These are phyloP conservation scores for Hydropsyche betteni DNA, from an alignment of 2,888 invertebrate genomes.

Conservation along the genomic window DNA sequence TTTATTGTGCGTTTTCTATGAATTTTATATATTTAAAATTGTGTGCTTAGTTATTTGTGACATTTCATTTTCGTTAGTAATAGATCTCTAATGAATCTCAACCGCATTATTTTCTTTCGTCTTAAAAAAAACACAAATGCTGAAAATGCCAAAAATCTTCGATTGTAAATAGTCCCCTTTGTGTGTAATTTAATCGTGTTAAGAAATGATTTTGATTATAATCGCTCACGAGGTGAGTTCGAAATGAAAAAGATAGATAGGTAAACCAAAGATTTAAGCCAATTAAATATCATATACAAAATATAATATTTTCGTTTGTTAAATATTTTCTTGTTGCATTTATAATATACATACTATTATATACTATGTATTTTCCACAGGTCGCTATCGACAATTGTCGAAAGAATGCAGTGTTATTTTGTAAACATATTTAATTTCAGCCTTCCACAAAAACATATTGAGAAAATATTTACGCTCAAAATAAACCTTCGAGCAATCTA, in stretches of 20 bases:
- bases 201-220: too few relatives aligned
- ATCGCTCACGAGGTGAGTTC: background rate
- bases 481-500: slow-evolving; percentile 18
- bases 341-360: too few relatives aligned
- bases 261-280: too few relatives aligned
- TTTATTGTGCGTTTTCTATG: slow-evolving; percentile 5
- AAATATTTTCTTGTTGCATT: too few relatives aligned
- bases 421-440: slow-evolving; percentile 3
- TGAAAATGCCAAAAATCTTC: slow-evolving; percentile 28
- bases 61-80: background rate
- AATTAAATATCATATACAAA: too few relatives aligned
- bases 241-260: too few relatives aligned
- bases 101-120: background rate
- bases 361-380: too few relatives aligned
- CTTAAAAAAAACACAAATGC: slow-evolving; percentile 2
- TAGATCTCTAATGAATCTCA: background rate
- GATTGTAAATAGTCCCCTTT: slow-evolving; percentile 24
- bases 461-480: background rate
- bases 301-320: too few relatives aligned
- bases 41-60: slow-evolving; percentile 15
- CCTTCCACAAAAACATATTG: background rate
- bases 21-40: slow-evolving; percentile 15
- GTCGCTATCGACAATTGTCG: background rate
- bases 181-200: slow-evolving; percentile 6
- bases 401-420: background rate